phyloP scores from a whole-genome alignment of 2,113 vertebrate genomes.

The Mustela lutreola region DNA sequence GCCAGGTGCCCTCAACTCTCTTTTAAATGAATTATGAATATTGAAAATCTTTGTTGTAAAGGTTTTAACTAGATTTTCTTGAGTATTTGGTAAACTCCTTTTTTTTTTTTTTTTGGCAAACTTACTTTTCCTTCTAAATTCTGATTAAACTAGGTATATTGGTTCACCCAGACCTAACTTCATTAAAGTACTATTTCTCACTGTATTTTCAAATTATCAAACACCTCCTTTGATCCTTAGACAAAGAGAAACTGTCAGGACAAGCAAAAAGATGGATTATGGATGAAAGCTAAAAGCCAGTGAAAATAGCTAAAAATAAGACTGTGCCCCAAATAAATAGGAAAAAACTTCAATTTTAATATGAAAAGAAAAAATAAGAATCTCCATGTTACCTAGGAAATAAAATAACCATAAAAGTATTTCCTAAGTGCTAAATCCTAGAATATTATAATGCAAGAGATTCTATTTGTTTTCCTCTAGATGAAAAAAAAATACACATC shows the following conservation, averaged over 20 bases:
- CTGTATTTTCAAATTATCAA: slow-evolving; percentile 50
- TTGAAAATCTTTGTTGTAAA: background rate
- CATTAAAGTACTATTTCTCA: background rate
- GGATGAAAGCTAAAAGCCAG: background rate
- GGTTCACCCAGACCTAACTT: background rate
- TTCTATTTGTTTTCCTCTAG: background rate
- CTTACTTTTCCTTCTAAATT: slow-evolving; percentile 39
- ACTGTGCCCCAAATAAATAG: background rate
- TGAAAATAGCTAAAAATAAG: slow-evolving; percentile 53
- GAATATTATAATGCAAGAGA: background rate
- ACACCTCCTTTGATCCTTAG: slow-evolving; percentile 23
- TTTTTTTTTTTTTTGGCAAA: background rate
- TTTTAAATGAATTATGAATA: slow-evolving; percentile 39
- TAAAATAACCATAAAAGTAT: slow-evolving; percentile 15
- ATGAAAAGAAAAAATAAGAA: background rate
- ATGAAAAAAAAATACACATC: background rate
- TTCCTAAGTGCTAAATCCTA: background rate
- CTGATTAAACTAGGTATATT: background rate
- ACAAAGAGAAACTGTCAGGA: background rate
- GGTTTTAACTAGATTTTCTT: background rate
- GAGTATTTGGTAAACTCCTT: background rate
- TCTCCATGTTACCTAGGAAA: background rate
- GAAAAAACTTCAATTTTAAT: slow-evolving; percentile 30
- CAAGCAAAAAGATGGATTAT: background rate
- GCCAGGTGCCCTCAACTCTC: background rate